Conservation (phyloP, 2,113 vertebrate species). For the Semnornis frantzii region DNA sequence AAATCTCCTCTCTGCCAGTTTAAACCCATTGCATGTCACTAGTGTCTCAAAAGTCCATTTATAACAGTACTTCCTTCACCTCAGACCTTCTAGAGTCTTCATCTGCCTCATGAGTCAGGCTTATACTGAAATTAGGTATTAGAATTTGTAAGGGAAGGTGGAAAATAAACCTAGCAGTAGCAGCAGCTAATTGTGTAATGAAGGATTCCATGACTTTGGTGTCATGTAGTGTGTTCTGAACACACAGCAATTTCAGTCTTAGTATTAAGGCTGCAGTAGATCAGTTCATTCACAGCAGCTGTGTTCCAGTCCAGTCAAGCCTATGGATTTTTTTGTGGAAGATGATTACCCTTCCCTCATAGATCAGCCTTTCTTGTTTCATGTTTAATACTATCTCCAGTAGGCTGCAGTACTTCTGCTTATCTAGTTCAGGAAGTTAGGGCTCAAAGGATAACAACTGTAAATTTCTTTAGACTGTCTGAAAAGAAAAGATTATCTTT, state of each 20-base stretch:
- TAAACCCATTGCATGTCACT: background rate
- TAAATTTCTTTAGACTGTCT: background rate
- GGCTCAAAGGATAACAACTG: background rate
- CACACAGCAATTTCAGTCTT: accelerated
- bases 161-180: background rate
- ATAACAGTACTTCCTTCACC: accelerated
- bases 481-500: background rate
- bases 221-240: background rate
- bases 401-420: background rate
- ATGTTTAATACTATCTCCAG: background rate
- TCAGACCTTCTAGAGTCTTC: background rate
- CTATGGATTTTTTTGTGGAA: background rate
- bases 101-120: background rate
- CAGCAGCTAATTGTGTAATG: background rate
- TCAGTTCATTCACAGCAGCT: background rate
- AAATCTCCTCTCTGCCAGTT: too few species aligned
- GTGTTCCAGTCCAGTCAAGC: background rate
- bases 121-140: background rate
- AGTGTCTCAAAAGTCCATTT: background rate
- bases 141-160: background rate
- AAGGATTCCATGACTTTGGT: background rate
- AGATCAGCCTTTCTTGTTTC: background rate
- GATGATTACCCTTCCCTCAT: background rate
- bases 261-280: background rate
- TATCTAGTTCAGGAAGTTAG: background rate